phyloP scores from a whole-genome alignment of 1,140 invertebrate species.

The Drosophila cardini region DNA sequence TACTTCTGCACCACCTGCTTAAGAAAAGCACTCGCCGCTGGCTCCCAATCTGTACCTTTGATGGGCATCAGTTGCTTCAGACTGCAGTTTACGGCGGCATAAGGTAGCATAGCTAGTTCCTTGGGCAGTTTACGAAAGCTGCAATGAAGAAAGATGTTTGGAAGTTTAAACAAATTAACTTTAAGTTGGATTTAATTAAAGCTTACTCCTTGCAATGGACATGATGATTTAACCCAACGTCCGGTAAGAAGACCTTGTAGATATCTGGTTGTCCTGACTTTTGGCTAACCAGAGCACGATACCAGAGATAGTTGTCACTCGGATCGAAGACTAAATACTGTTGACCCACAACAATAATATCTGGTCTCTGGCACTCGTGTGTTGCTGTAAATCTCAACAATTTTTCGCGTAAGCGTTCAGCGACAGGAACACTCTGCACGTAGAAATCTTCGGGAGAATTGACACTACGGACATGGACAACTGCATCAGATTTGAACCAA shows the following conservation, averaged over 20 bases:
- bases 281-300: conserved; percentile 49
- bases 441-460: conserved; percentile 61
- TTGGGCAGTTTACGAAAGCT: conserved; percentile 60
- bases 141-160: neutral
- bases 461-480: conserved; percentile 43
- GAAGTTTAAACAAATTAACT: neutral
- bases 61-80: conserved; percentile 61
- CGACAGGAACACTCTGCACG: conserved; percentile 35
- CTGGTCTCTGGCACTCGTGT: neutral
- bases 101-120: conserved; percentile 37
- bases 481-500: conserved; percentile 49
- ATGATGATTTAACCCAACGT: conserved; percentile 27
- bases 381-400: conserved; percentile 12
- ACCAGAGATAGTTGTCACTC: conserved; percentile 22
- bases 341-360: conserved; percentile 45
- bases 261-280: conserved; percentile 28
- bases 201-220: conserved; percentile 45
- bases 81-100: conserved; percentile 62
- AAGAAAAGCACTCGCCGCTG: conserved; percentile 47
- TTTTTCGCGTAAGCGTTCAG: conserved; percentile 23
- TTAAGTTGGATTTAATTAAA: neutral
- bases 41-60: conserved; percentile 44
- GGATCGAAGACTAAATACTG: conserved; percentile 39
- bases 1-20: conserved; percentile 64
- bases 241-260: conserved; percentile 59